phyloP scores from a whole-genome alignment of 2,113 vertebrate genomes.

The Chloropsis hardwickii region DNA sequence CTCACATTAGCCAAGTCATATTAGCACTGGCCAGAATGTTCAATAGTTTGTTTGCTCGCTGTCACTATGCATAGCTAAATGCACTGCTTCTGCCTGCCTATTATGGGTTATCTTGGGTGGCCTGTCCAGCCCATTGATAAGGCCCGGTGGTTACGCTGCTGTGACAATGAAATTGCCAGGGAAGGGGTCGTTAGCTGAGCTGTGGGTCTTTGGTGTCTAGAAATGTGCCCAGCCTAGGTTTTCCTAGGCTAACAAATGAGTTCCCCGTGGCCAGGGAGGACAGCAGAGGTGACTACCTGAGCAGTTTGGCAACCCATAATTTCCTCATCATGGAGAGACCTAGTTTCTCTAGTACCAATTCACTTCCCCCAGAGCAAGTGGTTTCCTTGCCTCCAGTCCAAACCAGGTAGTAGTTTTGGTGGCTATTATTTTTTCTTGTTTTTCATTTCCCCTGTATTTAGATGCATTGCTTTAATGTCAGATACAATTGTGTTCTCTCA shows the following conservation, averaged over 20 bases:
- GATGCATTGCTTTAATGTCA: neutral
- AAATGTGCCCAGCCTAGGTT: neutral
- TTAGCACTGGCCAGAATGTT: neutral
- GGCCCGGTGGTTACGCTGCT: neutral
- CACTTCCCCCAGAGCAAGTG: neutral
- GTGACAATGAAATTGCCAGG: neutral
- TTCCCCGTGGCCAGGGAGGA: neutral
- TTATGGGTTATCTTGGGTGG: conserved; percentile 17
- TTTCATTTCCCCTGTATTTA: neutral
- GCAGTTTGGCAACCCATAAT: neutral
- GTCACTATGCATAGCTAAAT: neutral
- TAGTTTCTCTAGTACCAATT: neutral
- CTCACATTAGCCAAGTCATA: neutral
- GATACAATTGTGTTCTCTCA: neutral
- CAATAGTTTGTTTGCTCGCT: conserved; percentile 8
- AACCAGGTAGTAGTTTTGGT: neutral
- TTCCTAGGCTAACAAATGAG: neutral
- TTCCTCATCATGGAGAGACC: neutral
- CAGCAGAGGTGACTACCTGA: neutral
- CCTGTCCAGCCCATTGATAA: conserved; percentile 8
- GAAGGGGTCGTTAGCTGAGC: neutral
- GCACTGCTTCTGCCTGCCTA: neutral
- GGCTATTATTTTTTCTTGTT: neutral
- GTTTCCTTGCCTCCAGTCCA: neutral
- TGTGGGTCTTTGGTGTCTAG: neutral